A percentile compares a stretch with the other conserved stretches of the same genome.
phyloP scores from a whole-genome alignment of 2,113 vertebrate genomes.

The Phaethornis superciliosus region DNA sequence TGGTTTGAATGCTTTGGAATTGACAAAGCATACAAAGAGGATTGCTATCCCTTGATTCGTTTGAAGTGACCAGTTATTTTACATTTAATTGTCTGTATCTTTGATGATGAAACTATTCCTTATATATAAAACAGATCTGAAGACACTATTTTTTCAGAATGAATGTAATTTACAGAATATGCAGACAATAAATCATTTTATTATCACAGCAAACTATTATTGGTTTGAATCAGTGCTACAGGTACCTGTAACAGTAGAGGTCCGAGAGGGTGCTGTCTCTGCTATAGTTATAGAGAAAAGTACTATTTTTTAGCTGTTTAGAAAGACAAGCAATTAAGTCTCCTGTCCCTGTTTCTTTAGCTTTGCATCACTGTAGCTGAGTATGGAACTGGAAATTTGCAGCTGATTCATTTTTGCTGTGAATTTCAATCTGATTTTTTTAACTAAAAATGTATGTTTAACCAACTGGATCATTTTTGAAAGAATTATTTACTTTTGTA shows the following conservation, averaged over 20 bases:
- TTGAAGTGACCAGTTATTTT: conserved; percentile 42
- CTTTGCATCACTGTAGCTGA: background rate
- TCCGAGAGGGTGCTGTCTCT: background rate
- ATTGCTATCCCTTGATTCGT: background rate
- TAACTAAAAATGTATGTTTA: background rate
- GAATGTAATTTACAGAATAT: conserved; percentile 74
- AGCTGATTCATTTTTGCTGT: background rate
- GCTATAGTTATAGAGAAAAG: background rate
- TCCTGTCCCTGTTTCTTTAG: background rate
- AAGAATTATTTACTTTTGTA: background rate
- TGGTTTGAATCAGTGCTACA: conserved; percentile 43
- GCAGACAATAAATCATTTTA: conserved; percentile 78
- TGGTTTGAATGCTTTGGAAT: conserved; percentile 10
- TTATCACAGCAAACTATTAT: conserved; percentile 69
- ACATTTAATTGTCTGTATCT: conserved; percentile 47
- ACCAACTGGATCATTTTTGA: background rate
- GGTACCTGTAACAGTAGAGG: background rate
- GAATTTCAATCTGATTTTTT: background rate
- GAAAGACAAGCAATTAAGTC: background rate
- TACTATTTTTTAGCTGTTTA: background rate
- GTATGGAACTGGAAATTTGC: background rate
- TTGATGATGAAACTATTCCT: conserved; percentile 54
- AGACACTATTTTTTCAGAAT: conserved; percentile 78
- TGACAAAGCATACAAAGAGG: background rate
- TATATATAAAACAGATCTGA: conserved; percentile 59